A percentile compares a stretch with the other conserved stretches of the same genome.
phyloP scores from a whole-genome alignment of 1,140 invertebrate species.

The Sinonovacula constricta region DNA sequence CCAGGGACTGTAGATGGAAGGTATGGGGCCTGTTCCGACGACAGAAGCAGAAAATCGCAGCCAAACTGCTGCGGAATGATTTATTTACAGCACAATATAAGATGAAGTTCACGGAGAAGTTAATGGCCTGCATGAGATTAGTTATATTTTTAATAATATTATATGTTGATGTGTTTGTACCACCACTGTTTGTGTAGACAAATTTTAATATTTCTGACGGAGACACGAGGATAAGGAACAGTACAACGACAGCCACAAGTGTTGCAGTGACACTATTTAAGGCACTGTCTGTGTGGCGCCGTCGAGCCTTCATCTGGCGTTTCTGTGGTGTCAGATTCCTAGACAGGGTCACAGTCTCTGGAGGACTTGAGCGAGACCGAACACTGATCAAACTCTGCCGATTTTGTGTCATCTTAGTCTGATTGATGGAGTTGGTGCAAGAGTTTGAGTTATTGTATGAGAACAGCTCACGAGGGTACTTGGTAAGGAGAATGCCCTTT shows the following conservation, averaged over 20 bases:
- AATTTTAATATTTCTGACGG: conserved; percentile 76
- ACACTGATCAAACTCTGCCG: conserved; percentile 1
- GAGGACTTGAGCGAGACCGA: conserved; percentile 26
- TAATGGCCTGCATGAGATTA: conserved; percentile 77
- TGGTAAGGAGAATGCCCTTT: conserved; percentile 21
- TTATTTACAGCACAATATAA: conserved; percentile 77
- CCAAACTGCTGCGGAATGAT: conserved; percentile 72
- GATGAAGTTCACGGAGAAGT: conserved; percentile 77
- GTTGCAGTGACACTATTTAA: conserved; percentile 76
- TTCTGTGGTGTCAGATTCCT: conserved; percentile 26
- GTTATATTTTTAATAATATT: conserved; percentile 70
- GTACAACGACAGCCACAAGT: conserved; percentile 73
- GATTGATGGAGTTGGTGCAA: not conserved
- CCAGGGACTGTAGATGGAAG: conserved; percentile 23
- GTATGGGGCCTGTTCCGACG: conserved; percentile 17
- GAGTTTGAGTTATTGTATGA: conserved; percentile 42
- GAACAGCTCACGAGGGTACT: conserved; percentile 44
- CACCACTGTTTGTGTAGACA: conserved; percentile 44
- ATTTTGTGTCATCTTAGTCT: not conserved
- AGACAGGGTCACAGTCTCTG: not conserved
- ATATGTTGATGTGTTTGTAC: conserved; percentile 38
- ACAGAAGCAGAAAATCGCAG: conserved; percentile 67
- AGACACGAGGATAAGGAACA: conserved; percentile 76
- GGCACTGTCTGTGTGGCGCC: conserved; percentile 63
- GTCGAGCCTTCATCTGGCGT: conserved; percentile 32